Percentiles rank a stretch among this genome's conserved stretches.
phyloP scores from a whole-genome alignment of 64 coral and sea anemone genomes.

The Catalaphyllia jardinei region DNA sequence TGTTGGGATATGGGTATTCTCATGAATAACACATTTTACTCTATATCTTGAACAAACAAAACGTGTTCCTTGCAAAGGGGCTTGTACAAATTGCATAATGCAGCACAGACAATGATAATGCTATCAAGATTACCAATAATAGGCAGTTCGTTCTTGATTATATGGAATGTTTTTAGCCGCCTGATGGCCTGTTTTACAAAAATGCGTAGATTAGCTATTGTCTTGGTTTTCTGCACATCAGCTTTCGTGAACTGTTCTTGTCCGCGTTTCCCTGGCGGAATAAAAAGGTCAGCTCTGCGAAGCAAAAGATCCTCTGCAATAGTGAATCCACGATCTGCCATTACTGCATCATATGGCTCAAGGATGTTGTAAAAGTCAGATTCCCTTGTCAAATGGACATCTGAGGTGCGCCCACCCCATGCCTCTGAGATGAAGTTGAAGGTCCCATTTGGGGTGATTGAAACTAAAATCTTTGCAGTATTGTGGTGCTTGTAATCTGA shows the following conservation, averaged over 20 bases:
- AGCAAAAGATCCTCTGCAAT: too few relatives aligned
- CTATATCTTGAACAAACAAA: neutral
- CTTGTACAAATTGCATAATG: slow-evolving; percentile 52
- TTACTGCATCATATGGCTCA: too few relatives aligned
- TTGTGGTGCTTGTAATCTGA: slow-evolving; percentile 69
- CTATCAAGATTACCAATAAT: slow-evolving; percentile 31
- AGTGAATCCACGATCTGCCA: too few relatives aligned
- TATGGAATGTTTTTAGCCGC: slow-evolving; percentile 39
- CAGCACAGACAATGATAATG: too few relatives aligned
- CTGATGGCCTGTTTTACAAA: slow-evolving; percentile 63
- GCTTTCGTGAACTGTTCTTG: slow-evolving; percentile 44
- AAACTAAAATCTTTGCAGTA: slow-evolving; percentile 68
- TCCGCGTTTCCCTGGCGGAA: too few relatives aligned
- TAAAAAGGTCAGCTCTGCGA: too few relatives aligned
- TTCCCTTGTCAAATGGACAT: too few relatives aligned
- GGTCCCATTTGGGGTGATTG: too few relatives aligned
- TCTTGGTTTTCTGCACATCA: slow-evolving; percentile 43
- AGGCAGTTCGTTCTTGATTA: slow-evolving; percentile 51
- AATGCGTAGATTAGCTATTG: slow-evolving; percentile 34
- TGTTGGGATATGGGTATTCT: slow-evolving; percentile 11
- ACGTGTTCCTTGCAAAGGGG: slow-evolving; percentile 20
- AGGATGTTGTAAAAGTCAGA: too few relatives aligned
- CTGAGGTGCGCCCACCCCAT: too few relatives aligned
- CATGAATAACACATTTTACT: slow-evolving; percentile 32
- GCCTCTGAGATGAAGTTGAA: too few relatives aligned